Base-by-base conservation (phyloP, 2,797 vertebrate species). In the Dromococcyx pavoninus region DNA sequence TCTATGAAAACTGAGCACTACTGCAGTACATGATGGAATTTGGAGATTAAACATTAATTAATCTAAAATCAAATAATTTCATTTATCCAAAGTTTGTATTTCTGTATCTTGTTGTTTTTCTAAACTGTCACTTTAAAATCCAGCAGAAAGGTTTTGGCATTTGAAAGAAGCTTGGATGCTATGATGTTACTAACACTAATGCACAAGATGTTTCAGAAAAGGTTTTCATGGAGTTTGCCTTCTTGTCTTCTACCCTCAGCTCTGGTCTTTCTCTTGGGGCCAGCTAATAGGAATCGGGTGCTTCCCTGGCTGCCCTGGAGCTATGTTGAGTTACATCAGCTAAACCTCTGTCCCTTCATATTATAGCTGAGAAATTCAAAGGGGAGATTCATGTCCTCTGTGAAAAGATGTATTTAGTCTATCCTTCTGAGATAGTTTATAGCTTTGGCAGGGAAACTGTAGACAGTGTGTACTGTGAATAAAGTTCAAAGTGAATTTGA, bases 41-140 rank as follows among this genome's bases (percentile, higher is more conserved):
- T 83, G 30, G 71, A 96, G 89, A 97, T 97, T 96, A 97, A 97
- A 96, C 89, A 96, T 96, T 97, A 95, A 96, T 95, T 97, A 93
- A 78, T 93, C 46, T 46, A 62, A 96, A 95, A 79, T 25, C 7
- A 6, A 69, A 57, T 90, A 15, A 70, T 69, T 92, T 87, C 50
- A 71, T 43, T 82, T 71, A 60, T 91, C 44, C 14, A 7, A 53
- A 86, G 50, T 79, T 88, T 91, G 48, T 44, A 56, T 94, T 96
- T 89, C 46, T 95, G 33, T 58, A 61, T 71, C 69, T 69, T 43
- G 4, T 18, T 72, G 0, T 6, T 88, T 64, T 72, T 23, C 65
- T 33, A 43, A 11, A 43, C 14, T 43, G 60, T 22, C 23, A 50
- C 9, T 83, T 86, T 82, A 88, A 50, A 83, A 25, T 87, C 54